phyloP scores from a whole-genome alignment of 1,140 invertebrate species.

The Bombus confusus region DNA sequence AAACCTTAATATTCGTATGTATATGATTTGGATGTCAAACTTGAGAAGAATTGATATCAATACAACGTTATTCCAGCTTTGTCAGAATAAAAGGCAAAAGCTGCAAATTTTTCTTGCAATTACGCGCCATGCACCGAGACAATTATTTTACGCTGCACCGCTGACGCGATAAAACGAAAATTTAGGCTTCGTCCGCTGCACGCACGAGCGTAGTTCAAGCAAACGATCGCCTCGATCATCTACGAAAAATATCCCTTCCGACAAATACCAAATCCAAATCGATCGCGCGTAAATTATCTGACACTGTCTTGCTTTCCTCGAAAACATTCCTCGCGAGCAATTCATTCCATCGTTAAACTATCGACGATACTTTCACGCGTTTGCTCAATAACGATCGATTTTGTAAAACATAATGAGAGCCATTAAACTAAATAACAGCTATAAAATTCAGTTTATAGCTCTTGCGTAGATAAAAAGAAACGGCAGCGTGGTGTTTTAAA shows the following conservation, averaged over 20 bases:
- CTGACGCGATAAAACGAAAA: conserved; percentile 14
- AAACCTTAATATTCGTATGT: too few species aligned
- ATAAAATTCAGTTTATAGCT: neutral
- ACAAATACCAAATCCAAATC: conserved; percentile 41
- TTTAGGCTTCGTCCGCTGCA: conserved; percentile 23
- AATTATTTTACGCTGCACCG: neutral
- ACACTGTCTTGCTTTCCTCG: neutral
- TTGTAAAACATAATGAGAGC: too few species aligned
- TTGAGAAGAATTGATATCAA: too few species aligned
- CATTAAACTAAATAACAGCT: neutral
- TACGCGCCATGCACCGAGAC: neutral
- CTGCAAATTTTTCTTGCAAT: neutral
- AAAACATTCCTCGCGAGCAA: neutral
- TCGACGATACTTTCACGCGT: neutral
- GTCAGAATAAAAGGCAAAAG: too few species aligned
- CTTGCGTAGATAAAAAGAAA: neutral
- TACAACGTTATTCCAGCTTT: too few species aligned
- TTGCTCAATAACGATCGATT: neutral
- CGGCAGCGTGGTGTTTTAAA: neutral
- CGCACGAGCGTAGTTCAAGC: conserved; percentile 50
- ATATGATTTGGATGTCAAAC: too few species aligned
- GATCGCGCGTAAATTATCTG: conserved; percentile 34
- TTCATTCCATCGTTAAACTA: too few species aligned
- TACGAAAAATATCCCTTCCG: conserved; percentile 22
- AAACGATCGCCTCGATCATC: conserved; percentile 44